Conservation (phyloP, 2,888 invertebrate species). For the Periphyllus acericola region DNA sequence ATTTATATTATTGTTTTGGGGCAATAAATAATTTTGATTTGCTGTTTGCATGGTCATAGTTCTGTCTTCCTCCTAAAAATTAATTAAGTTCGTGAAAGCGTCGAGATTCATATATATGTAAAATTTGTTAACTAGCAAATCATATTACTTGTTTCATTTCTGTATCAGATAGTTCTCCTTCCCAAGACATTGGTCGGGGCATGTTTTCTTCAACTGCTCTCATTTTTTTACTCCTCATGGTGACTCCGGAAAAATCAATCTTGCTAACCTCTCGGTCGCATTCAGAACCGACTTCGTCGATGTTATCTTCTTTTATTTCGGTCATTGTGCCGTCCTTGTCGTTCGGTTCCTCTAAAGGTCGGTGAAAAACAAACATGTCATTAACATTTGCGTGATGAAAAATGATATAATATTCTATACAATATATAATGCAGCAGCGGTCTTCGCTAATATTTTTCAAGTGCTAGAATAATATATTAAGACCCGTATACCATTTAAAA, state of each 20-base stretch:
- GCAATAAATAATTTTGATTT: conserved; percentile 55
- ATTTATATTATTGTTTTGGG: conserved; percentile 28
- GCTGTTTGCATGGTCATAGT: conserved; percentile 18
- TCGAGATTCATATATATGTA: not conserved
- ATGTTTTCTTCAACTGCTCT: conserved; percentile 69
- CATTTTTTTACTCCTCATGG: conserved; percentile 75
- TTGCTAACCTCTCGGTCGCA: conserved; percentile 84
- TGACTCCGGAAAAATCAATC: conserved; percentile 72
- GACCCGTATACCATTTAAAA: too few species aligned
- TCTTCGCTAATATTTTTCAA: too few species aligned
- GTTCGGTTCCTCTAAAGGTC: conserved; percentile 41
- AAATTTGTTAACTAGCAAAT: not conserved
- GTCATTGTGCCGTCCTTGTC: conserved; percentile 28
- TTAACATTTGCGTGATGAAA: not conserved
- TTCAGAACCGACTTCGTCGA: conserved; percentile 73
- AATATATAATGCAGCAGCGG: too few species aligned
- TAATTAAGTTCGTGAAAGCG: not conserved
- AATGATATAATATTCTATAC: too few species aligned
- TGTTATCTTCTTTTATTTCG: conserved; percentile 44
- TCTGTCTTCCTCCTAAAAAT: conserved; percentile 49
- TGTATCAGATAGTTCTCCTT: conserved; percentile 90
- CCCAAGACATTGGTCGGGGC: conserved; percentile 90
- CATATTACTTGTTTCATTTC: conserved; percentile 70
- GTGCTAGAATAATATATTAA: too few species aligned
- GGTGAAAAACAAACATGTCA: not conserved